Evolutionary conservation across 2,797 vertebrate species (phyloP), one percentile per base, ranked within the genome.

Genomic region (Luscinia luscinia): DNA sequence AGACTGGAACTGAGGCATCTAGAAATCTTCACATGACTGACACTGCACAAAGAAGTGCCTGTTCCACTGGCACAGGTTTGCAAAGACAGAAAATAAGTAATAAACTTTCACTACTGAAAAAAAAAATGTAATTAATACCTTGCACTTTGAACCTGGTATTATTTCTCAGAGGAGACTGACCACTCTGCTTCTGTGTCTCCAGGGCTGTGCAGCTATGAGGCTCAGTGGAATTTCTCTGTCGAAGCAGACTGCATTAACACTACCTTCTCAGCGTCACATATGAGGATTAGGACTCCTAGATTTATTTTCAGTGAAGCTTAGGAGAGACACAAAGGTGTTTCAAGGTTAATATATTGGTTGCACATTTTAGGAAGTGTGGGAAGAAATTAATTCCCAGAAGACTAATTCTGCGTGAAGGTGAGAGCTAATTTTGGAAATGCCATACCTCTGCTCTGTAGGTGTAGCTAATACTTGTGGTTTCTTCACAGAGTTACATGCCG

Each of bases 321-420:
- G 52, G 59, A 90, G 68, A 74, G 57, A 67, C 36, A 84, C 48
- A 77, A 76, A 69, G 32, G 21, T 79, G n/a, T 78, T 90, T 73
- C 82, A 93, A 92, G 82, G 79, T 85, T 90, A 89, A 84, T 89
- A 55, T 59, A 91, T 67, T 84, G 89, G 64, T 84, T 95, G 52
- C 1, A 3, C 6, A 2, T 87, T 75, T 78, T 5, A 4, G 59
- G 26, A 68, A 82, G 63, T 34, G 69, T 55, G 46, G 32, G 43
- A 84, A 84, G 62, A 84, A 82, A 73, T 68, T 70, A 84, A 78
- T 57, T 72, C 83, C 63, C 48, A 54, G 64, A 77, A 83, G 72
- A 85, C 43, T 87, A 87, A 89, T 93, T 83, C 69, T 18, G n/a
- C 30, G 2, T 87, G 85, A 94, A 91, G 75, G 72, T 57, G 85